Conservation (phyloP, 2,888 invertebrate species). For the Aelia acuminata region DNA sequence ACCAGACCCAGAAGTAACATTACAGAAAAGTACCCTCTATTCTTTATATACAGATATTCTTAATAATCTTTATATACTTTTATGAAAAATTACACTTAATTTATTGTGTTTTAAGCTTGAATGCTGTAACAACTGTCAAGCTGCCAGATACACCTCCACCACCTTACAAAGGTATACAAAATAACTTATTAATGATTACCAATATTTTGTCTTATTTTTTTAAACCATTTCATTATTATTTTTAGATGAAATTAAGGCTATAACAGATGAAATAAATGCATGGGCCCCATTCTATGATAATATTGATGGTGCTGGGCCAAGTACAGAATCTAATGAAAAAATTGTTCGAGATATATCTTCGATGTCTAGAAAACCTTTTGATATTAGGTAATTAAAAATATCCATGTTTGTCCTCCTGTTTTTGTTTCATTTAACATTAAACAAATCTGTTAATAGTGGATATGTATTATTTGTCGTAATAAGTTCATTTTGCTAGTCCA, state of each 20-base stretch:
- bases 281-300: slow-evolving; percentile 56
- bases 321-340: neutral
- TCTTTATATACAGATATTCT: neutral
- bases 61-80: neutral
- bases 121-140: slow-evolving; percentile 50
- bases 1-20: too few species aligned
- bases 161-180: slow-evolving; percentile 64
- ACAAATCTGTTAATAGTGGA: too few species aligned
- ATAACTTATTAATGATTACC: neutral
- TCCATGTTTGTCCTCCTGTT: neutral
- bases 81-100: neutral
- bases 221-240: neutral
- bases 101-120: slow-evolving; percentile 26
- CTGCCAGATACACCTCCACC: slow-evolving; percentile 67
- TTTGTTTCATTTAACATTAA: too few species aligned
- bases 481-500: too few species aligned
- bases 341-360: neutral
- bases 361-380: slow-evolving; percentile 5
- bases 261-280: slow-evolving; percentile 27
- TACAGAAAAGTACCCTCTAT: too few species aligned
- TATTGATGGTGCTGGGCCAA: slow-evolving; percentile 53
- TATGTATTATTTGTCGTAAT: too few species aligned
- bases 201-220: neutral
- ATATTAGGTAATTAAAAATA: slow-evolving; percentile 20
- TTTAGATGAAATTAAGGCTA: slow-evolving; percentile 38